phyloP scores from a whole-genome alignment of 2,888 invertebrate species.

The Leucophenga montana region DNA sequence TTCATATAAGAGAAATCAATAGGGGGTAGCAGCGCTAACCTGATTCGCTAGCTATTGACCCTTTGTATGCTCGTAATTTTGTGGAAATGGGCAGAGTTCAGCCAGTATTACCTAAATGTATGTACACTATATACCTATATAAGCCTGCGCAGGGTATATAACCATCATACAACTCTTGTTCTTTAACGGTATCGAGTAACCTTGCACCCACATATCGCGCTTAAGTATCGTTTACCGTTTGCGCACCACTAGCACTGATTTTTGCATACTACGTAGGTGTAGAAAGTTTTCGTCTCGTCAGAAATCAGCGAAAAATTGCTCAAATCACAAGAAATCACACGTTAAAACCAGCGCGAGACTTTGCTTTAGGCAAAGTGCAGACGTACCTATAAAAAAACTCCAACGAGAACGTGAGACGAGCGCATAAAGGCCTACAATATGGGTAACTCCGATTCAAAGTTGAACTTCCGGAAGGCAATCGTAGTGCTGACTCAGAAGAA shows the following conservation, averaged over 20 bases:
- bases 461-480: conserved; percentile 98
- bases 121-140: no score
- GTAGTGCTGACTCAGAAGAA: conserved; percentile 97
- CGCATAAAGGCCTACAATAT: conserved; percentile 75
- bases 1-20: no score
- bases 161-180: no score
- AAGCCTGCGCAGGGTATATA: no score
- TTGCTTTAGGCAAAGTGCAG: conserved; percentile 16
- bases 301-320: background rate
- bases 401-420: background rate
- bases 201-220: no score
- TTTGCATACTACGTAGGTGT: conserved; percentile 1
- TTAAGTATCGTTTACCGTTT: no score
- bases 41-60: no score
- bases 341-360: background rate
- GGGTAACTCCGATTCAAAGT: conserved; percentile 99
- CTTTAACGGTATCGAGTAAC: no score
- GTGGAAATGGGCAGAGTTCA: no score
- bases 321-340: background rate
- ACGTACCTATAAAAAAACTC: background rate
- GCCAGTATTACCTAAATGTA: no score
- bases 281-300: conserved; percentile 7
- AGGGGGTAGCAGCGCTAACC: no score
- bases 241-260: background rate
- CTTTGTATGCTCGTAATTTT: no score